These are phyloP conservation scores for Orthosia incerta DNA, from an alignment of 2,888 invertebrate genomes.

Conservation along the genomic window DNA sequence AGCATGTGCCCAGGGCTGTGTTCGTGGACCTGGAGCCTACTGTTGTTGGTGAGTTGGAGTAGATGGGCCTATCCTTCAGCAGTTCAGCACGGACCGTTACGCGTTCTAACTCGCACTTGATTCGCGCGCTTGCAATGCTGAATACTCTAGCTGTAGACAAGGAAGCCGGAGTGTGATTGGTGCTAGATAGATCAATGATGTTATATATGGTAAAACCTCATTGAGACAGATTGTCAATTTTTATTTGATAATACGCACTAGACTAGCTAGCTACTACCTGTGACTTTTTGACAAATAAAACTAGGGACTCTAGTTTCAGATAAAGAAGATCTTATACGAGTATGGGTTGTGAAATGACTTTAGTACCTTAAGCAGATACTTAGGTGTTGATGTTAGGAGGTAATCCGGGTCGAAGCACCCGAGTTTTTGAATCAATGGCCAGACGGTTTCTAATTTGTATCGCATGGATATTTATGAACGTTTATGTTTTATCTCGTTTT, in stretches of 20 bases:
- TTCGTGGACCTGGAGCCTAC: conserved; percentile 98
- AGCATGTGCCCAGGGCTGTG: conserved; percentile 97
- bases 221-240: no score
- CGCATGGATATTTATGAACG: neutral
- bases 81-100: neutral
- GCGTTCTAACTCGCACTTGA: neutral
- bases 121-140: no score
- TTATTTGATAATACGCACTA: no score
- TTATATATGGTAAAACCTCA: no score
- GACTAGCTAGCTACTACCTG: no score
- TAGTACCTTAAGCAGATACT: neutral
- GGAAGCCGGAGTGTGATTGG: no score
- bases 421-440: neutral
- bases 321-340: neutral
- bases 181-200: no score
- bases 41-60: conserved; percentile 93
- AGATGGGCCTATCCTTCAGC: neutral
- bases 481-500: neutral
- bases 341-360: neutral
- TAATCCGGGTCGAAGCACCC: neutral
- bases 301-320: no score
- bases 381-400: neutral
- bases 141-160: no score
- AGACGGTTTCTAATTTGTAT: neutral
- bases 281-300: no score